These are phyloP conservation scores for Rhipidura dahli DNA, from an alignment of 2,113 vertebrate species.

Conservation along the genomic window DNA sequence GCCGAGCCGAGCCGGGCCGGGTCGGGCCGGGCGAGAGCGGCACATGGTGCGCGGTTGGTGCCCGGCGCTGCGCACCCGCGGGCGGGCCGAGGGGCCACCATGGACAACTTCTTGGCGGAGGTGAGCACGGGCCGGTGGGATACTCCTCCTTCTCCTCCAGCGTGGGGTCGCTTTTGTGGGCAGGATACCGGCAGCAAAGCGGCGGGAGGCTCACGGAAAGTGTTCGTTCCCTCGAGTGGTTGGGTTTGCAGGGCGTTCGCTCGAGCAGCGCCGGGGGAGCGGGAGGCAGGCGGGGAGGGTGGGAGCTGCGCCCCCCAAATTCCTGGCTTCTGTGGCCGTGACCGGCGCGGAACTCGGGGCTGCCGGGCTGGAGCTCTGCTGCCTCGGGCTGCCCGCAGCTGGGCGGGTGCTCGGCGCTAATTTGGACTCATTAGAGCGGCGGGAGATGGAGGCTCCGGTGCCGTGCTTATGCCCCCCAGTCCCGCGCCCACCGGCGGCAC, in stretches of 20 bases:
- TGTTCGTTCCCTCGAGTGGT: not conserved
- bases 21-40: not conserved
- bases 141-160: not conserved
- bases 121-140: not conserved
- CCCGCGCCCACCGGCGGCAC: not conserved
- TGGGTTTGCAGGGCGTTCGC: not conserved
- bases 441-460: not conserved
- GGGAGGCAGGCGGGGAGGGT: not conserved
- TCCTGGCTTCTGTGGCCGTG: not conserved
- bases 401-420: not conserved
- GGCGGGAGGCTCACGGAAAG: not conserved
- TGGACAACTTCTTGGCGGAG: conserved; percentile 53
- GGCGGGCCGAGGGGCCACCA: not conserved
- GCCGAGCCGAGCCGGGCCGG: not conserved
- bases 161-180: not conserved
- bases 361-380: not conserved
- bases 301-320: not conserved
- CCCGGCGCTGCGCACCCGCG: conserved; percentile 5
- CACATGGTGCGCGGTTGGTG: conserved; percentile 25
- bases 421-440: not conserved
- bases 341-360: not conserved
- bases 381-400: not conserved
- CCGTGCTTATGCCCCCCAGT: not conserved
- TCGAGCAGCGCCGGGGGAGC: not conserved
- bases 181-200: not conserved